Evolutionary conservation across 2,797 vertebrate species (phyloP).

Genomic region (Syndactyla subalaris): DNA sequence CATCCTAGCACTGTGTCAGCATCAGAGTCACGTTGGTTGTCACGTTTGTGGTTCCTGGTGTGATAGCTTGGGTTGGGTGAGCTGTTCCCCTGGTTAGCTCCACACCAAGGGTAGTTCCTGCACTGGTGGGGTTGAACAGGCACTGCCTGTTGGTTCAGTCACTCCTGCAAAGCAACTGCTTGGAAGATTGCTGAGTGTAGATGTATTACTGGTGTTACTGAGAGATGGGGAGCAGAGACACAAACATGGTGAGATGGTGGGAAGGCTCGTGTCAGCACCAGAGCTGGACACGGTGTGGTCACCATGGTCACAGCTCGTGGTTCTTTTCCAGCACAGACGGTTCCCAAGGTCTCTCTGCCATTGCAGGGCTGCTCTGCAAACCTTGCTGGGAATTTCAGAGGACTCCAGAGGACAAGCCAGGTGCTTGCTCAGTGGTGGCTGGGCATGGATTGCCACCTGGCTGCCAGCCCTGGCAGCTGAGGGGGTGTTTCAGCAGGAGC

Average conservation of each 20-base stretch:
- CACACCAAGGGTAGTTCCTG: not conserved
- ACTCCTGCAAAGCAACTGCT: not conserved
- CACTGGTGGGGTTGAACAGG: not conserved
- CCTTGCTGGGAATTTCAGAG: not conserved
- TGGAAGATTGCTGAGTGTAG: not conserved
- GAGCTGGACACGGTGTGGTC: rapidly evolving
- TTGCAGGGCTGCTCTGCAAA: not conserved
- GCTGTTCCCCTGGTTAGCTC: rapidly evolving
- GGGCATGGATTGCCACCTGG: not conserved
- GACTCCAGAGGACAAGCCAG: not conserved
- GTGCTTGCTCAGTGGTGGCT: not conserved
- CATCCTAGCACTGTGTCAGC: not conserved
- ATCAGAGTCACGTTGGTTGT: not conserved
- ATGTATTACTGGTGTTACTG: not conserved
- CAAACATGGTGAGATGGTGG: rapidly evolving
- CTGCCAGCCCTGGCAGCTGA: not conserved
- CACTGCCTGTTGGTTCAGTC: not conserved
- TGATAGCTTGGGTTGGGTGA: not conserved
- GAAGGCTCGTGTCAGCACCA: rapidly evolving
- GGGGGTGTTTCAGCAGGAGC: not conserved
- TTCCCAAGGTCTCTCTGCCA: not conserved
- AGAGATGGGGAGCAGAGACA: not conserved
- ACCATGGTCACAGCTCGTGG: not conserved
- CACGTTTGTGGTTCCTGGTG: not conserved
- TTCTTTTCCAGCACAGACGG: not conserved